Base-by-base conservation (phyloP, 2,797 vertebrate genomes). In the Gadopsis bispinosus region DNA sequence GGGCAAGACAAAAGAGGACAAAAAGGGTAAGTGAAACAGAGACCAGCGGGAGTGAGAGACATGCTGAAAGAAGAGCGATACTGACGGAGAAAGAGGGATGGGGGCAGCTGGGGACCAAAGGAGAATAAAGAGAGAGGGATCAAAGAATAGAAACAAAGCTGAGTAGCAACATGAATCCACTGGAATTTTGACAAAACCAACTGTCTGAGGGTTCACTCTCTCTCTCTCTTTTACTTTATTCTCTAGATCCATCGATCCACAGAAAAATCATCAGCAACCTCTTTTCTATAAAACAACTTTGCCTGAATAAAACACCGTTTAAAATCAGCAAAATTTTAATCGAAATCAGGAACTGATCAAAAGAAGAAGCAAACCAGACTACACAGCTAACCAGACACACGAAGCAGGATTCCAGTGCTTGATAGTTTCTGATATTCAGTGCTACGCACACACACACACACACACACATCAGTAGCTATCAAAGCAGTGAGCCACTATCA, bases 161-260 rank as follows among this genome's bases (percentile, higher is more conserved):
- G 74, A 74, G 79, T 1, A 88, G 73, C 73, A 84, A 79, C 79
- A 73, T 9, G 53, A 78, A 65, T 69, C 81, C 74, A 51, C 51
- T 62, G 63, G 87, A 87, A 79, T 76, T 79, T n/a, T 48, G 31
- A 72, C 41, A 53, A 63, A 76, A 69, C 48, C 66, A 60, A 50
- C 65, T n/a, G 22, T 56, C 31, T n/a, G 39, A 54, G 45, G 39
- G 22, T 4, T 41, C 26, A 7, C 19, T 37, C 26, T 39, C 33
- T 51, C 48, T 19, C 29, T 53, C 60, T 22, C 10, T 55, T n/a
- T 26, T 26, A 4, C 43, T 71, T 29, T 51, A 26, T 31, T 51
- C 58, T 71, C 33, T 29, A 20, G 1, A n/a, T 35, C 7, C 4
- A 11, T 31, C 31, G 13, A 26, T 45, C 5, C 0, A 45, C 16